phyloP scores from a whole-genome alignment of 2,797 vertebrate species.

The Taeniopygia guttata region DNA sequence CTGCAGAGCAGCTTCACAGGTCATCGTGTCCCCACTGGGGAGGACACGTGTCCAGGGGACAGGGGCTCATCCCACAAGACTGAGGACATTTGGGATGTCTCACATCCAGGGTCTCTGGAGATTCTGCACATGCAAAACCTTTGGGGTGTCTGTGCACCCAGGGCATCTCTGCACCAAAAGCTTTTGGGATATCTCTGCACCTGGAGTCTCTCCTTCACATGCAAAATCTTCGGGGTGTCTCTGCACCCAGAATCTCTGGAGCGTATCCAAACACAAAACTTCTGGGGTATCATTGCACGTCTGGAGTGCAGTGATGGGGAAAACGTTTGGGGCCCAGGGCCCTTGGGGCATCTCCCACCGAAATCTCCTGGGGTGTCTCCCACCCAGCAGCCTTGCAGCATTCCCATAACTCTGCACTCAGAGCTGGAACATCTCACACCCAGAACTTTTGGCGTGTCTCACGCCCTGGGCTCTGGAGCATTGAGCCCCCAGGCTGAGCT shows the following conservation, averaged over 20 bases:
- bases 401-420: not conserved
- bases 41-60: rapidly evolving
- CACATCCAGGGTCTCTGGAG: not conserved
- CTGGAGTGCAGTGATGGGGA: not conserved
- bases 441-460: not conserved
- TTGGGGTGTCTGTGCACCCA: not conserved
- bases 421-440: not conserved
- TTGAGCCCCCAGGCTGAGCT: not conserved
- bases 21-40: rapidly evolving
- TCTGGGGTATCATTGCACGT: not conserved
- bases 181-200: not conserved
- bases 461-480: not conserved
- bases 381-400: too few species aligned
- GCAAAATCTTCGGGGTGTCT: not conserved
- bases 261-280: not conserved
- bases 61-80: not conserved
- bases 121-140: not conserved
- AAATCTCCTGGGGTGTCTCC: not conserved
- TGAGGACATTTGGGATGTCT: not conserved
- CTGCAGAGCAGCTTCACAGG: not conserved
- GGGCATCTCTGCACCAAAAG: not conserved
- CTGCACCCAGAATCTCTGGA: not conserved
- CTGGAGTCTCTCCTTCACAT: not conserved
- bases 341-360: rapidly evolving
- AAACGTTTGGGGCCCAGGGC: not conserved